phyloP scores from a whole-genome alignment of 1,140 invertebrate genomes.

The Dendrolimus kikuchii region DNA sequence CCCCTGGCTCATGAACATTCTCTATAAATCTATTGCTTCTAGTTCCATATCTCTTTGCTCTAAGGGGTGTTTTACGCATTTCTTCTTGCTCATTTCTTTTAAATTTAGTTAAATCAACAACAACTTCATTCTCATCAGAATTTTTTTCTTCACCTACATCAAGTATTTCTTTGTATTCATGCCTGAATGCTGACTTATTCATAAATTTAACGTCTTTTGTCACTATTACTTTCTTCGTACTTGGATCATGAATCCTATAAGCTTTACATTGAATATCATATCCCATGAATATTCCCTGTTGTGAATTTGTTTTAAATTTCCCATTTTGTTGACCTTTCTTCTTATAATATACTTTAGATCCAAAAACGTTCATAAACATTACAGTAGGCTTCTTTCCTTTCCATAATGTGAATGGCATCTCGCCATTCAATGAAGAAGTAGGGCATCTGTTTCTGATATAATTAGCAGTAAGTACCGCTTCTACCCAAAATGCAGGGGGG shows the following conservation, averaged over 20 bases:
- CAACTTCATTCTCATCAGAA: conserved; percentile 1
- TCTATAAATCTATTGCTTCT: conserved; percentile 1
- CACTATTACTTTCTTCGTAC: conserved; percentile 11
- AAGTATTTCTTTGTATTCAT: conserved; percentile 18
- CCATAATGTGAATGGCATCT: conserved; percentile 14
- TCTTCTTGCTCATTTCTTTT: conserved; percentile 2
- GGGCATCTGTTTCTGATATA: conserved; percentile 10
- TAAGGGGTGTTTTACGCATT: too few relatives aligned
- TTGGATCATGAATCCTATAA: conserved; percentile 14
- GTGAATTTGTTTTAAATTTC: conserved; percentile 13
- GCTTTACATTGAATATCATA: conserved; percentile 11
- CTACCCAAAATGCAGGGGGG: conserved; percentile 3
- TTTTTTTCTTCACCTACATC: conserved; percentile 7
- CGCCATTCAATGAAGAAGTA: conserved; percentile 12
- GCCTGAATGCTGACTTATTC: conserved; percentile 12
- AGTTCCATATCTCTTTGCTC: too few relatives aligned
- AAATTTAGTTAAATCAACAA: conserved; percentile 1
- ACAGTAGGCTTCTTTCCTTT: conserved; percentile 36
- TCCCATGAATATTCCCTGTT: conserved; percentile 13
- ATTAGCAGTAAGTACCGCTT: conserved; percentile 8
- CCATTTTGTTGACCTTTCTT: conserved; percentile 12
- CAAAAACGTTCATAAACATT: conserved; percentile 15
- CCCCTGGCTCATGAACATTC: not conserved
- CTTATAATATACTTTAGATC: conserved; percentile 15
- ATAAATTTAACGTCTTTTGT: conserved; percentile 19